phyloP scores from a whole-genome alignment of 2,888 invertebrate species.

The Baronia brevicornis region DNA sequence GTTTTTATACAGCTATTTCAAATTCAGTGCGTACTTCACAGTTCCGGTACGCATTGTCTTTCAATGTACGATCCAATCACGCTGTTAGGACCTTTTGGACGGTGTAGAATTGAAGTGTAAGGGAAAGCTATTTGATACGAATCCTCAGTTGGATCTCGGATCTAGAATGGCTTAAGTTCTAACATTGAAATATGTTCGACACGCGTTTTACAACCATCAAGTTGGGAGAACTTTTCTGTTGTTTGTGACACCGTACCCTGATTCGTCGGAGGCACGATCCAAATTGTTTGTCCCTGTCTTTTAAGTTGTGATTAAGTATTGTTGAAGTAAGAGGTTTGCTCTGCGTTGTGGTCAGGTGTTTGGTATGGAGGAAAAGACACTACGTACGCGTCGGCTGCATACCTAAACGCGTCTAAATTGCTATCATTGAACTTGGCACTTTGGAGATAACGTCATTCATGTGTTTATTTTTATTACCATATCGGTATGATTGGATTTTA shows the following conservation, averaged over 20 bases:
- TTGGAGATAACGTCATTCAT: constrained; percentile 47
- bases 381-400: constrained; percentile 49
- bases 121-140: constrained; percentile 73
- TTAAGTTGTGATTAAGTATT: constrained; percentile 13
- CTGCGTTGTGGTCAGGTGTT: constrained; percentile 41
- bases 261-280: constrained; percentile 51
- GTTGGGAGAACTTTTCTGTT: constrained; percentile 64
- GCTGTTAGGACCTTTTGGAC: constrained; percentile 55
- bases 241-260: constrained; percentile 73
- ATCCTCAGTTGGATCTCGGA: constrained; percentile 41
- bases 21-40: constrained; percentile 63
- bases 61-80: constrained; percentile 43
- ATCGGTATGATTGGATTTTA: constrained; percentile 1
- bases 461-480: constrained; percentile 13
- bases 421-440: constrained; percentile 63
- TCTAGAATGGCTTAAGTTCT: constrained; percentile 51
- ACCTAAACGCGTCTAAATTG: constrained; percentile 45
- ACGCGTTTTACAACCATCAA: constrained; percentile 43
- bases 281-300: constrained; percentile 41
- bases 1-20: constrained; percentile 76
- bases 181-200: constrained; percentile 27
- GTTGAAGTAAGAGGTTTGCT: constrained; percentile 37
- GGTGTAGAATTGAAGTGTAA: constrained; percentile 47
- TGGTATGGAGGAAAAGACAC: constrained; percentile 59
- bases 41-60: constrained; percentile 70